Conservation (phyloP, 2,888 invertebrate species). For the Oscheius sp. region DNA sequence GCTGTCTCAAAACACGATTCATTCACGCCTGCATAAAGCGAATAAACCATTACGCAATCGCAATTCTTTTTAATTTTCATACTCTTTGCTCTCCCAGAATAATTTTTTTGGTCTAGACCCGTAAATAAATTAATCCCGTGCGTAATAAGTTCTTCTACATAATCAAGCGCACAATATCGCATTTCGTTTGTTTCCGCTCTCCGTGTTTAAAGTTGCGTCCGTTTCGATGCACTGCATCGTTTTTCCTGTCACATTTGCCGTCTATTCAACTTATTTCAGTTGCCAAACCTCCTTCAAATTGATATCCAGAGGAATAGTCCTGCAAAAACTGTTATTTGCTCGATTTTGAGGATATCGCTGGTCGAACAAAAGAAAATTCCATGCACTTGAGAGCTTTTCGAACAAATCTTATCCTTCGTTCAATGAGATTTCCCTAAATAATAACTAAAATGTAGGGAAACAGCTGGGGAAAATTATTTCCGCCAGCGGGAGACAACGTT, state of each 20-base stretch:
- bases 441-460: neutral
- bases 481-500: neutral
- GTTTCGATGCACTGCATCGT: conserved; percentile 23
- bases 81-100: too few species aligned
- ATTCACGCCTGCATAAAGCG: too few species aligned
- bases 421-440: neutral
- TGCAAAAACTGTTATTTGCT: conserved; percentile 29
- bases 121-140: too few species aligned
- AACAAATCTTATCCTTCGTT: neutral
- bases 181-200: conserved; percentile 20
- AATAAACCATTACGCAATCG: too few species aligned
- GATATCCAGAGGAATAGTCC: neutral
- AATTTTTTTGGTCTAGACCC: too few species aligned
- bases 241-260: conserved; percentile 15
- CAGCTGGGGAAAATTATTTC: conserved; percentile 1
- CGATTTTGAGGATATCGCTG: conserved; percentile 8
- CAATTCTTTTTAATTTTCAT: too few species aligned
- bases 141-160: neutral
- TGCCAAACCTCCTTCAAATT: too few species aligned
- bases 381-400: neutral
- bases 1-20: too few species aligned
- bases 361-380: conserved; percentile 13
- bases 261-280: conserved; percentile 18
- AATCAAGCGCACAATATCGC: conserved; percentile 33
- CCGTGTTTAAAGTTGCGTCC: conserved; percentile 34